Base-by-base conservation (phyloP, 1,140 invertebrate genomes). In the Dryas iulia region DNA sequence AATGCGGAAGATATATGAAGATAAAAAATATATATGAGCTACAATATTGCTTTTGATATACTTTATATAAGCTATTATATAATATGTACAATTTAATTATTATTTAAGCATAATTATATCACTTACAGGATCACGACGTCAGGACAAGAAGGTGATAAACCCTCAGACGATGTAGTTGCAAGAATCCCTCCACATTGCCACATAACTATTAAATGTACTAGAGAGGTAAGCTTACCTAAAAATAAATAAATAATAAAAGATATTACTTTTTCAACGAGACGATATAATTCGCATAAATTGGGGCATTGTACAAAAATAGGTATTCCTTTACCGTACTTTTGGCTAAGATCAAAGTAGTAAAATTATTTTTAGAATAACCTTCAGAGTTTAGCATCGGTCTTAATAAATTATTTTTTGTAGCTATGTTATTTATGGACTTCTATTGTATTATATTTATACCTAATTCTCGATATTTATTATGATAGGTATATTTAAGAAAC, bases 151-250 rank as follows among this genome's bases (percentile, higher is more conserved):
- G 79, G 76, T 35, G 86, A 89, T 3, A 87, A 86, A 35, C 73
- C 68, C 59, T 61, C 83, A 65, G 79, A 79, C 24, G 84, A 88
- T 26, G 58, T 71, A 0, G 83, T 77, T 1, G 75, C 79, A 4
- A 80, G 84, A 59, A 79, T 96, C 84, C 96, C 97, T 77, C 97
- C 97, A 74, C 96, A 98, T 93, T 98, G 97, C 93, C 97, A 97
- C 86, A 97, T 98, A 77, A 98, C 97, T 52, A 94, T 97, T 69
- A 97, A 97, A 91, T 97, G 96, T 81, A 98, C 97, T 59, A 95
- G 96, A 92, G 97, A 98, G 93, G 96, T 97, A 93, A 94, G 39
- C 7, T 39, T 39, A n/a, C n/a, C n/a, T n/a, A n/a, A n/a, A n/a
- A n/a, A n/a, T n/a, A n/a, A n/a, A n/a, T n/a, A n/a, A n/a, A n/a